phyloP scores from a whole-genome alignment of 2,797 vertebrate species.

The Smutsia gigantea region DNA sequence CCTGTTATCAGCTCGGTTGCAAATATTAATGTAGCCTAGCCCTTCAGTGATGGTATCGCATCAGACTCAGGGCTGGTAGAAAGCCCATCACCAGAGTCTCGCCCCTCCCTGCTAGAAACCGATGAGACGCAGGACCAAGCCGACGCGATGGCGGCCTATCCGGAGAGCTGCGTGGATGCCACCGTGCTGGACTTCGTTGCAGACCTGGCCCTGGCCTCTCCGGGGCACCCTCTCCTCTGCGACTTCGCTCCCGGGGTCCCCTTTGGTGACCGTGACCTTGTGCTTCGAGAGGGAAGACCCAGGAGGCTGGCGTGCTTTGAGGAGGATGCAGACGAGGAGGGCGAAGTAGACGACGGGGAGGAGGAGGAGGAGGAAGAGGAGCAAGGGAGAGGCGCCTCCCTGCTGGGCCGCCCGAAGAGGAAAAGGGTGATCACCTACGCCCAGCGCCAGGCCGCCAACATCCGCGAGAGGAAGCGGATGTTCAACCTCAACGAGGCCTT shows the following conservation, averaged over 20 bases:
- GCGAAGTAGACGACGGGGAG: constrained; percentile 13
- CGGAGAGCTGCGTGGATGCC: constrained; percentile 84
- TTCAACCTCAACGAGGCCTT: constrained; percentile 98
- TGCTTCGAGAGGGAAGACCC: constrained; percentile 64
- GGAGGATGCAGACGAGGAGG: constrained; percentile 74
- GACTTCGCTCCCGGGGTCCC: constrained; percentile 77
- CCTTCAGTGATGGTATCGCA: neutral
- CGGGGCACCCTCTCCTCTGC: constrained; percentile 78
- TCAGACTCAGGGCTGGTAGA: constrained; percentile 69
- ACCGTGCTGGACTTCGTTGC: constrained; percentile 87
- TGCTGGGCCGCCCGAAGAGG: constrained; percentile 89
- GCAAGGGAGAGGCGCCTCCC: constrained; percentile 62
- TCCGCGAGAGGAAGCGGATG: constrained; percentile 96
- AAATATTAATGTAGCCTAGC: constrained; percentile 75
- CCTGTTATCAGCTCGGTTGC: constrained; percentile 80
- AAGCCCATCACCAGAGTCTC: constrained; percentile 3
- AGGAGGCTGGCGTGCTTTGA: constrained; percentile 58
- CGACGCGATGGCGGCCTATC: constrained; percentile 82
- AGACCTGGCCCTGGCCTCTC: constrained; percentile 86
- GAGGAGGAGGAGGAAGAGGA: constrained; percentile 76
- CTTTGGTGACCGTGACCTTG: constrained; percentile 72
- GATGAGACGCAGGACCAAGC: constrained; percentile 68
- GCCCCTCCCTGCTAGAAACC: constrained; percentile 17
- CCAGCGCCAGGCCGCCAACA: constrained; percentile 96
- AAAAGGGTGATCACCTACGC: constrained; percentile 94